phyloP scores from a whole-genome alignment of 2,888 invertebrate species.

The Perizoma flavofasciatum region DNA sequence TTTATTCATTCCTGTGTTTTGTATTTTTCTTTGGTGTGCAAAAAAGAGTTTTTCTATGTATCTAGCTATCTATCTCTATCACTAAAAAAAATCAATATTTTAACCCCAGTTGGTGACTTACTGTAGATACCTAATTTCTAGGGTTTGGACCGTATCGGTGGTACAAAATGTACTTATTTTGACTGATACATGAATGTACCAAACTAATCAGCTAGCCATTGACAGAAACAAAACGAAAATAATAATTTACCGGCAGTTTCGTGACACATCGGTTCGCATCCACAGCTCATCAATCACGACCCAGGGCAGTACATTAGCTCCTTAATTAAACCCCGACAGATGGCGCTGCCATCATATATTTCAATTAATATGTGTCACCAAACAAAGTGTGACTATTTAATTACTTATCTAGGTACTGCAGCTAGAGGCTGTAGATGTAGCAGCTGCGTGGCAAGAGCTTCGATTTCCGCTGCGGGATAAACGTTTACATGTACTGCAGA shows the following conservation, averaged over 20 bases:
- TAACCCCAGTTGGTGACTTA: no score
- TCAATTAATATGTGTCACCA: conserved; percentile 79
- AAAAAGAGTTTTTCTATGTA: no score
- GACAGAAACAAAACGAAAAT: conserved; percentile 25
- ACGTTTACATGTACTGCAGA: no score
- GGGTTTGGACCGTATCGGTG: no score
- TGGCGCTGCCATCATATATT: conserved; percentile 74
- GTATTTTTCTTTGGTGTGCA: no score
- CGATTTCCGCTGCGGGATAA: no score
- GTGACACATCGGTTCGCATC: conserved; percentile 38
- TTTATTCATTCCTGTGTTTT: no score
- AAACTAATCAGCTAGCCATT: conserved; percentile 6
- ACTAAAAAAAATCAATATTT: no score
- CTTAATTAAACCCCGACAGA: conserved; percentile 79
- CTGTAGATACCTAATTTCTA: no score
- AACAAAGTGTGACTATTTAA: conserved; percentile 66
- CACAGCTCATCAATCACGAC: conserved; percentile 71
- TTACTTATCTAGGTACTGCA: conserved; percentile 51
- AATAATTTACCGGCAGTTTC: conserved; percentile 35
- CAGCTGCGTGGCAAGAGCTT: no score
- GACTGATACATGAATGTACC: background rate
- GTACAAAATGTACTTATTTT: background rate
- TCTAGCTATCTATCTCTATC: no score
- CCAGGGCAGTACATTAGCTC: conserved; percentile 75
- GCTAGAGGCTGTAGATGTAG: background rate